Base-by-base conservation (phyloP, 2,888 invertebrate genomes). In the Perizoma flavofasciatum region DNA sequence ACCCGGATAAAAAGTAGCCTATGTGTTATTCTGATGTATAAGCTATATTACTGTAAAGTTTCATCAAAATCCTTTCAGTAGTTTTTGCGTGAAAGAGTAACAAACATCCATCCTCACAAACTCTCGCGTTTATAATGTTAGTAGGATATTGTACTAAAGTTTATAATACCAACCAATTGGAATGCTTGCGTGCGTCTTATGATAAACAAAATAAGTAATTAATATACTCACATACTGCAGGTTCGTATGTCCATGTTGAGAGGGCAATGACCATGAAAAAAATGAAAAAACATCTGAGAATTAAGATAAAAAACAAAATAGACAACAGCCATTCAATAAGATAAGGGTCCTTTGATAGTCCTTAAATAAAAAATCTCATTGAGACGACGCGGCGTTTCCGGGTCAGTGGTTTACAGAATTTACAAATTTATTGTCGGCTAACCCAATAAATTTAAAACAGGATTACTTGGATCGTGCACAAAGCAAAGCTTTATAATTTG, bases 361-460 rank as follows among this genome's bases (percentile, higher is more conserved):
- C 78, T 77, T 79, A 78, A 81, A 82, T 83, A 74, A 81, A 82
- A 82, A 82, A 78, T 79, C 82, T 86, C 82, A 83, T 83, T 81
- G 85, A 82, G 75, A 78, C 82, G 79, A 75, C 80, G 77, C 82
- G 79, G 75, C 80, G 77, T 85, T 88, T 88, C 88, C 88, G 88
- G 88, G 86, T 89, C 85, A 85, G 80, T 75, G 80, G 81, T 78
- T 81, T 82, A 83, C 81, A 82, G 83, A 88, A 88, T 86, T 85
- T 79, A 87, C 88, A 82, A 88, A 92, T 92, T 90, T 90, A 91
- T 87, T 81, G 88, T 83, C 77, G 82, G 82, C 78, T 83, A 81
- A 84, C 86, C 86, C 88, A 90, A 90, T 92, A 92, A 91, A 92
- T 92, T 91, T 85, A 78, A 84, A 88, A 85, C 84, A 78, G 90